A percentile compares a stretch with the other conserved stretches of the same genome.
phyloP scores from a whole-genome alignment of 2,888 invertebrate species.

The Diplazon laetatorius region DNA sequence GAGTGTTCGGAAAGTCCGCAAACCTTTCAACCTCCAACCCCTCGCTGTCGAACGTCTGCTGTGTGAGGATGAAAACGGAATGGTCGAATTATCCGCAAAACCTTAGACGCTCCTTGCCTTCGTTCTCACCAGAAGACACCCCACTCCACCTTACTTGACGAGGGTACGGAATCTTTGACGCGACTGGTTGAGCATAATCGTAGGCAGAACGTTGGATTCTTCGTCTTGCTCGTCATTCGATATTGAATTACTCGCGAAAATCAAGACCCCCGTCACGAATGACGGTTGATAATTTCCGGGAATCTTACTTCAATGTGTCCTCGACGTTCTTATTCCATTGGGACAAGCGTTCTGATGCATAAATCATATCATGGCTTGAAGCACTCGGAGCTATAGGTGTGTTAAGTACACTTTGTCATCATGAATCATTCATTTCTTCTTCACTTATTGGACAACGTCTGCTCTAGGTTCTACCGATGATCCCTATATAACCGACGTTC shows the following conservation, averaged over 20 bases:
- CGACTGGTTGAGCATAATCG: not conserved
- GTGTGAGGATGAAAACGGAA: constrained; percentile 25
- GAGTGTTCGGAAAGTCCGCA: not conserved
- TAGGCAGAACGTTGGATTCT: not conserved
- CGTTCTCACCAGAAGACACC: constrained; percentile 27
- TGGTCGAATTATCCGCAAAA: constrained; percentile 24
- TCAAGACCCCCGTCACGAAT: not conserved
- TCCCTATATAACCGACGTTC: too few species aligned
- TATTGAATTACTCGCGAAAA: constrained; percentile 10
- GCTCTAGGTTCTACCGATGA: too few species aligned
- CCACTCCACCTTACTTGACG: constrained; percentile 51
- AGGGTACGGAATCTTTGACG: constrained; percentile 57
- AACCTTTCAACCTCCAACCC: constrained; percentile 1
- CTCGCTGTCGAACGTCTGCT: constrained; percentile 51
- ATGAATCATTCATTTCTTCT: too few species aligned
- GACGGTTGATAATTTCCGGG: not conserved
- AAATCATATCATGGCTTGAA: too few species aligned
- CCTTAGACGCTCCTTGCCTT: constrained; percentile 58
- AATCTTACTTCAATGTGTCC: too few species aligned
- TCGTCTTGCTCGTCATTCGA: not conserved
- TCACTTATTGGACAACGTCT: too few species aligned
- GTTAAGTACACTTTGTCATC: too few species aligned
- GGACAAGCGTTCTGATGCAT: too few species aligned
- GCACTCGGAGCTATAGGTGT: too few species aligned
- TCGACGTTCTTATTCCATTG: too few species aligned